These are phyloP conservation scores for Archilochus colubris DNA, from an alignment of 2,113 vertebrate genomes.

Conservation along the genomic window DNA sequence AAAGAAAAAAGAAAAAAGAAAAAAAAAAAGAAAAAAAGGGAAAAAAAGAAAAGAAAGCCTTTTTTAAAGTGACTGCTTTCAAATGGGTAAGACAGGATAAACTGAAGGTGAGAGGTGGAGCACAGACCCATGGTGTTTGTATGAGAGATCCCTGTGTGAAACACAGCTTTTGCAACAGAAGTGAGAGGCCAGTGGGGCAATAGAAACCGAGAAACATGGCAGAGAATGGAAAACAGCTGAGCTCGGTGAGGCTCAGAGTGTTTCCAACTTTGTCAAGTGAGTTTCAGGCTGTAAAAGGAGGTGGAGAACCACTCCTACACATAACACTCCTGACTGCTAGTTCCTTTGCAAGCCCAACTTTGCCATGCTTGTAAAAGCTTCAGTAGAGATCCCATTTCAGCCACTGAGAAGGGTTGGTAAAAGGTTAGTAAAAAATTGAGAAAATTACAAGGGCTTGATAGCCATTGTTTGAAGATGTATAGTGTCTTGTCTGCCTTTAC, in stretches of 20 bases:
- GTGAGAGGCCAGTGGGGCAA: not conserved
- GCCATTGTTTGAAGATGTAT: accelerated
- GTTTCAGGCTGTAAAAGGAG: not conserved
- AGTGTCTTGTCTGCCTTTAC: not conserved
- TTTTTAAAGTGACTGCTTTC: not conserved
- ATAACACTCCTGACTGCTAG: not conserved
- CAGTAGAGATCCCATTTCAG: not conserved
- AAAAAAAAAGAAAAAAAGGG: not conserved
- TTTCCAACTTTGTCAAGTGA: not conserved
- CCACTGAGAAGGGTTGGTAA: not conserved
- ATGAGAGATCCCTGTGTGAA: not conserved
- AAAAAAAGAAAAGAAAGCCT: not conserved
- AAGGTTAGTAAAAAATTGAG: not conserved
- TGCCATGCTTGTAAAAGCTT: not conserved
- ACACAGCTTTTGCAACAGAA: not conserved
- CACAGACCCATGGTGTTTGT: accelerated
- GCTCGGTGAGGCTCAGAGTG: not conserved
- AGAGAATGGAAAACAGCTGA: not conserved
- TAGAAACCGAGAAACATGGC: not conserved
- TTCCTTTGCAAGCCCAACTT: not conserved
- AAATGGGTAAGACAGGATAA: not conserved
- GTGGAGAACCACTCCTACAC: not conserved
- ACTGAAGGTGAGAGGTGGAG: not conserved
- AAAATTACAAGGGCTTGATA: not conserved
- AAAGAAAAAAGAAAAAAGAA: not conserved